Base-by-base conservation (phyloP, 2,113 vertebrate genomes). In the Podarcis raffonei region DNA sequence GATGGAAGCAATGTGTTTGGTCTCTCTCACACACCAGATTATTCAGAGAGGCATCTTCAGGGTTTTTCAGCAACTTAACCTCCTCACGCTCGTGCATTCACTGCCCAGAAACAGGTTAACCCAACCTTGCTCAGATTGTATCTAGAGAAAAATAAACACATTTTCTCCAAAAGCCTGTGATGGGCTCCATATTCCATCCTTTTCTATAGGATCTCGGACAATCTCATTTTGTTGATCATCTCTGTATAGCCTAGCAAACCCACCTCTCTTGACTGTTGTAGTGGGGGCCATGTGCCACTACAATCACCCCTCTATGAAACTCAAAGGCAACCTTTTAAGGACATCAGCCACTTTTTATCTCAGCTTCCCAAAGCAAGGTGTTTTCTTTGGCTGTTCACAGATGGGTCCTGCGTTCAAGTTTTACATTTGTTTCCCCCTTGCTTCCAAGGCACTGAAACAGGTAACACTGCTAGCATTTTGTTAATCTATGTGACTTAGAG, bases 401-500 rank as follows among this genome's bases (percentile, higher is more conserved):
- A 37, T 83, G 8, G 87, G 1, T 0, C 39, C 82, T 42, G 82
- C 80, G 0, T 27, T 82, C 90, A 16, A 83, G 72, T 86, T 81
- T 37, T 48, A 83, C 13, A 39, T 89, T 77, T 89, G 83, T 11
- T 39, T 91, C 5, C 12, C 0, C 81, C 39, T 27, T 90, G 78
- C 87, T 80, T 85, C 62, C 6, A 7, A 57, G 89, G 91, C 90
- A 1, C 1, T 1, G 81, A 83, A 93, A 86, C 90, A 92, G 92
- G 89, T 84, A 87, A 77, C 0, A 0, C 0, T 48, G 66, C 35
- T 89, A 20, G 78, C 32, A 53, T 87, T 82, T 13, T n/a, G 11
- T 20, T 81, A 90, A 9, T 0, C 12, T 62, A 0, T 2, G 76
- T 86, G 85, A 32, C 4, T 20, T 48, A 3, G 72, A 85, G 83